phyloP scores from a whole-genome alignment of 2,888 invertebrate genomes.

The Imbricaverruca yamaguchii region DNA sequence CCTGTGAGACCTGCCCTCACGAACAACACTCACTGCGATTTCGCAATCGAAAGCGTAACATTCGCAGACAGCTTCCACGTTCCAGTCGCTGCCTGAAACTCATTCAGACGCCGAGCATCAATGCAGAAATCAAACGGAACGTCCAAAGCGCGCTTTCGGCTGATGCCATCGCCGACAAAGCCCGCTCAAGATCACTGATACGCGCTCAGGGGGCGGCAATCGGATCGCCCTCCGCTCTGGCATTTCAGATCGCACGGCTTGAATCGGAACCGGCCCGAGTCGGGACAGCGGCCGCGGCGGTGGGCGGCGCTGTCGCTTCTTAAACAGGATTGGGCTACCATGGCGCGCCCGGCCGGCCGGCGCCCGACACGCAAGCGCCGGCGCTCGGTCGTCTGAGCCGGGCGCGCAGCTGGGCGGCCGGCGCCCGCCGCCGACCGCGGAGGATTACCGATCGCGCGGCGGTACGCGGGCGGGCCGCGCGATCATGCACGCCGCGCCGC shows the following conservation, averaged over 20 bases:
- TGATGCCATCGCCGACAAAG: neutral
- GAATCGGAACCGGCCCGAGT: neutral
- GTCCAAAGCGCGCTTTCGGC: too few species aligned
- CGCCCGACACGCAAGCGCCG: neutral
- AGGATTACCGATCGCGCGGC: too few species aligned
- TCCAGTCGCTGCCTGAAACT: too few species aligned
- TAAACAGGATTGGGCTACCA: slow-evolving; percentile 6
- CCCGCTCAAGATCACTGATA: neutral
- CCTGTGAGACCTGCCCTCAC: too few species aligned
- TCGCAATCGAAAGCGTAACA: too few species aligned
- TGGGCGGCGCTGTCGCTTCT: neutral
- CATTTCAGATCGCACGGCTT: neutral
- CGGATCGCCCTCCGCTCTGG: neutral
- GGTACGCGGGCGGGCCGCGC: too few species aligned
- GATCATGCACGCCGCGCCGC: too few species aligned
- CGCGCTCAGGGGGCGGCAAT: neutral
- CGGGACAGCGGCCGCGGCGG: neutral
- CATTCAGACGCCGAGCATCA: too few species aligned
- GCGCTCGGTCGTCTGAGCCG: neutral
- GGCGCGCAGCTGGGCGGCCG: neutral
- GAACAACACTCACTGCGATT: too few species aligned
- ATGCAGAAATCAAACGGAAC: too few species aligned
- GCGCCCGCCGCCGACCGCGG: neutral
- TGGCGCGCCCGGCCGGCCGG: neutral
- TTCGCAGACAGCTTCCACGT: too few species aligned